These are phyloP conservation scores for Ceramica pisi DNA, from an alignment of 2,888 invertebrate species.

Conservation along the genomic window DNA sequence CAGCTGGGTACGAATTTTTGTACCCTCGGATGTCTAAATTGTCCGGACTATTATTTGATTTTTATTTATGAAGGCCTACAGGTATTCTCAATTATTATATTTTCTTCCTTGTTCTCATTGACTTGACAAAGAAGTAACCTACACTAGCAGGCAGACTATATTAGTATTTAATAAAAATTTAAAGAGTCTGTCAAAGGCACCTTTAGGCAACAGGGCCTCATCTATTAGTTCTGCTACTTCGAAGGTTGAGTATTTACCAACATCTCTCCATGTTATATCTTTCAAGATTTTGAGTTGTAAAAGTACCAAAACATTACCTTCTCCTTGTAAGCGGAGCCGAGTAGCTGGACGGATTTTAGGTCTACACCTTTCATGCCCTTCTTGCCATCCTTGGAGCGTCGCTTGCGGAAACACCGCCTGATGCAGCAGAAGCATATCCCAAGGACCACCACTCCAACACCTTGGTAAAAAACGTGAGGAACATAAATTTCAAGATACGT, in stretches of 20 bases:
- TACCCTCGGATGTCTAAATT: too few relatives aligned
- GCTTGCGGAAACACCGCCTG: conserved; percentile 97
- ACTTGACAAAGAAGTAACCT: not conserved
- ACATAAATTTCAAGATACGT: not conserved
- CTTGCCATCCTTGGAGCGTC: conserved; percentile 98
- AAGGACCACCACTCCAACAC: conserved; percentile 94
- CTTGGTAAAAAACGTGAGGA: conserved; percentile 77
- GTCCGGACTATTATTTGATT: too few relatives aligned
- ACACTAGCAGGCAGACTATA: not conserved
- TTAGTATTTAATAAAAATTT: not conserved
- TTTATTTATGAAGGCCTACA: conserved; percentile 8
- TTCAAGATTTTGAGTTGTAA: conserved; percentile 1
- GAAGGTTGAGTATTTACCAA: conserved; percentile 12
- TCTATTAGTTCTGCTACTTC: not conserved
- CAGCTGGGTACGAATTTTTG: too few relatives aligned
- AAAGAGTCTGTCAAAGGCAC: conserved; percentile 30
- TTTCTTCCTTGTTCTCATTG: not conserved
- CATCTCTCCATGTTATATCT: conserved; percentile 5
- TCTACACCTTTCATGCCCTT: conserved; percentile 98
- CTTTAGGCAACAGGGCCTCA: conserved; percentile 3
- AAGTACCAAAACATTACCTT: conserved; percentile 93
- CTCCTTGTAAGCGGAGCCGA: conserved; percentile 99
- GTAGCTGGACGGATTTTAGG: conserved; percentile 98
- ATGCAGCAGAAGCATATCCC: conserved; percentile 98
- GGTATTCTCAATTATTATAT: conserved; percentile 13